Conservation (phyloP, 2,888 invertebrate genomes). For the Barypeithes pellucidus region DNA sequence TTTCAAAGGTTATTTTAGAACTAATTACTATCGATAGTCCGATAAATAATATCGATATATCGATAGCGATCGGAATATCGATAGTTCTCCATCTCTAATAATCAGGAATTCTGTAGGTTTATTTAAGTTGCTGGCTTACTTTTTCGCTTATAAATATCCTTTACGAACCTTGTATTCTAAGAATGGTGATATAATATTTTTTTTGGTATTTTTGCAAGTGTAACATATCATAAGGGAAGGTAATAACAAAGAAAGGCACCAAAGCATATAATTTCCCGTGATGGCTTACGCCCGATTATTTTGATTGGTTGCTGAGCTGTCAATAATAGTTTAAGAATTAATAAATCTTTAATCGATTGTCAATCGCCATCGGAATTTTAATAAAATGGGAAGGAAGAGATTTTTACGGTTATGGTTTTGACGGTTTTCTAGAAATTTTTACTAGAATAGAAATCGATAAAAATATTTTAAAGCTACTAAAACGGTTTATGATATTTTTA, state of each 20-base stretch:
- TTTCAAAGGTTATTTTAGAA: no score
- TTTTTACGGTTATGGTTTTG: neutral
- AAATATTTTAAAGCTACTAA: neutral
- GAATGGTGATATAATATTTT: neutral
- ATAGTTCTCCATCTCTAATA: no score
- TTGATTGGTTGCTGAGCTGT: conserved; percentile 7
- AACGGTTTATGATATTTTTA: no score
- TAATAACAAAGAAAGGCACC: neutral
- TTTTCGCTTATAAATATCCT: conserved; percentile 5
- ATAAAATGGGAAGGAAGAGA: neutral
- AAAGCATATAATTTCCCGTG: neutral
- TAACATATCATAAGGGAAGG: neutral
- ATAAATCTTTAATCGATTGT: neutral
- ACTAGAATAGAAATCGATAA: no score
- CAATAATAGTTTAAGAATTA: conserved; percentile 11
- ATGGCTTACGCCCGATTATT: neutral
- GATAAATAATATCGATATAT: no score
- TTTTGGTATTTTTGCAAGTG: neutral
- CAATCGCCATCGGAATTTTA: neutral
- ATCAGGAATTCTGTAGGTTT: no score
- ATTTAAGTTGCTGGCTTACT: no score
- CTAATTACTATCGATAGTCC: no score
- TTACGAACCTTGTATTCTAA: neutral
- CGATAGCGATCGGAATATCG: no score
- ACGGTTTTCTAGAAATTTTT: no score